Percentiles rank a stretch among this genome's conserved stretches.
Conservation (phyloP, 2,113 vertebrate genomes). For the Cromileptes altivelis region DNA sequence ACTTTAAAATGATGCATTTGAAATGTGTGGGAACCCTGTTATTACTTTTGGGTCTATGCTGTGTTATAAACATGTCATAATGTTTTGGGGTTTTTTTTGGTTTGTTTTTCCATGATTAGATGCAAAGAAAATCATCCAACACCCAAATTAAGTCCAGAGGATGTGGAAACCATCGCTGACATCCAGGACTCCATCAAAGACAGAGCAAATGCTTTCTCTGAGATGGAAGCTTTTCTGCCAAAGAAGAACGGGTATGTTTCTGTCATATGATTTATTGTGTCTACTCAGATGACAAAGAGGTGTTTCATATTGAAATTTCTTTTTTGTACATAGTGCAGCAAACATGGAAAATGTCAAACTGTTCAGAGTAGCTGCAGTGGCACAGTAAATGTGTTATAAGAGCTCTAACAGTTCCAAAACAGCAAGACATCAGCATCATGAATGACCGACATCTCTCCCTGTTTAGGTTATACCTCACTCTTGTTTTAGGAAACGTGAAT, state of each 20-base stretch:
- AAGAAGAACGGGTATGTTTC: slow-evolving; percentile 93
- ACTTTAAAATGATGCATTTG: no score
- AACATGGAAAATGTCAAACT: background rate
- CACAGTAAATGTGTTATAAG: background rate
- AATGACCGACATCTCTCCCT: background rate
- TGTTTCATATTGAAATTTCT: background rate
- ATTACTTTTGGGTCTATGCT: background rate
- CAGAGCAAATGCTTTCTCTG: slow-evolving; percentile 89
- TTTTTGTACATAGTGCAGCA: background rate
- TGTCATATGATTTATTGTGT: background rate
- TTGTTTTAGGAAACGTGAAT: slow-evolving; percentile 96
- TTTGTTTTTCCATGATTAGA: slow-evolving; percentile 71
- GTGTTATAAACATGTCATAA: background rate
- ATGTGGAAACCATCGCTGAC: slow-evolving; percentile 74
- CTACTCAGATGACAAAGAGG: background rate
- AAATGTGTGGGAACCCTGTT: no score
- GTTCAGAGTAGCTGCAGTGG: background rate
- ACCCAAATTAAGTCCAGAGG: slow-evolving; percentile 59
- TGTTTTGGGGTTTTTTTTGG: background rate
- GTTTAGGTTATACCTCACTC: slow-evolving; percentile 93
- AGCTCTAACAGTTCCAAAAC: background rate
- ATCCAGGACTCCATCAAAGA: slow-evolving; percentile 90
- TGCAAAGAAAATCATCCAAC: slow-evolving; percentile 79
- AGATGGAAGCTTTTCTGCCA: slow-evolving; percentile 98
- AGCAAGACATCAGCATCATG: background rate